These are phyloP conservation scores for Drosophila nigrodunni DNA, from an alignment of 1,140 invertebrate species.

Conservation along the genomic window DNA sequence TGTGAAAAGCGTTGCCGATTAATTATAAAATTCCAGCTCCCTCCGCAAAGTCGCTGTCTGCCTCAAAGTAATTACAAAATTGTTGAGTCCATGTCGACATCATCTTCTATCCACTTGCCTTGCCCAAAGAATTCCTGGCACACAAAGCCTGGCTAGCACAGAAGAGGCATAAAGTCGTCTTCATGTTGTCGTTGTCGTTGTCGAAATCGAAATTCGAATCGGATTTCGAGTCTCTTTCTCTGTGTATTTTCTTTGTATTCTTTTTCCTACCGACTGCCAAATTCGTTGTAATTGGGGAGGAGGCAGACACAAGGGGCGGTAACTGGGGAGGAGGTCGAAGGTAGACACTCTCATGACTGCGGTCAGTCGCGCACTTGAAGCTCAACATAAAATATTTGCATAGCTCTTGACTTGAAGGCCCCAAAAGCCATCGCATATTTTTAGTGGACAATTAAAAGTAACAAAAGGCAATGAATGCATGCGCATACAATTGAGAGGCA, in stretches of 20 bases:
- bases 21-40: constrained; percentile 76
- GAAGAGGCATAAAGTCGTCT: constrained; percentile 43
- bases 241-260: neutral
- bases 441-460: constrained; percentile 70
- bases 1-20: constrained; percentile 60
- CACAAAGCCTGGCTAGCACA: constrained; percentile 15
- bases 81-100: constrained; percentile 57
- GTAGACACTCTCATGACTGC: constrained; percentile 24
- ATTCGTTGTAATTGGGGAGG: constrained; percentile 66
- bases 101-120: constrained; percentile 12
- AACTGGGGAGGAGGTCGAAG: neutral
- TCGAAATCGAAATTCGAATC: constrained; percentile 38
- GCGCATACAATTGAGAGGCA: constrained; percentile 18
- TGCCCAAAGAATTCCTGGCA: constrained; percentile 47
- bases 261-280: constrained; percentile 41
- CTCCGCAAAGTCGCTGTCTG: constrained; percentile 23
- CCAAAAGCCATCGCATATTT: constrained; percentile 56
- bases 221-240: constrained; percentile 52
- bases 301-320: constrained; percentile 2
- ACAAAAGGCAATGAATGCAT: constrained; percentile 30
- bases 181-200: constrained; percentile 24
- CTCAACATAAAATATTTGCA: constrained; percentile 69
- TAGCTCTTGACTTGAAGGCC: constrained; percentile 61
- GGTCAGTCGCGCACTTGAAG: constrained; percentile 56
- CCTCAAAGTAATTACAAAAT: constrained; percentile 66